A percentile compares a stretch with the other conserved stretches of the same genome.
phyloP scores from a whole-genome alignment of 2,113 vertebrate genomes.

The Serinus canaria region DNA sequence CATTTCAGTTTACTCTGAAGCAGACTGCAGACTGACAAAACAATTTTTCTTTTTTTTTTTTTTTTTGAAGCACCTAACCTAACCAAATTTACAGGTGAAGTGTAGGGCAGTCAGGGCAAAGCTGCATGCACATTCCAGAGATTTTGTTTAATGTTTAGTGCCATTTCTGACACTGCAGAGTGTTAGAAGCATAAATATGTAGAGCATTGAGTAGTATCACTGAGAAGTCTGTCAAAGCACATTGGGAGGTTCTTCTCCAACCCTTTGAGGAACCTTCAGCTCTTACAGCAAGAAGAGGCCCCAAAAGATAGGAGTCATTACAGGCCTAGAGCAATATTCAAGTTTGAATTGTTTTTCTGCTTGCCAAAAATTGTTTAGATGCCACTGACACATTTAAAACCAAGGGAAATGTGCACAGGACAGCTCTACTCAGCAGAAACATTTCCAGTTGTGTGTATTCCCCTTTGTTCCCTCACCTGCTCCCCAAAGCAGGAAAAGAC shows the following conservation, averaged over 20 bases:
- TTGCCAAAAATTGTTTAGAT: not conserved
- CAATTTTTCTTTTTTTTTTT: not conserved
- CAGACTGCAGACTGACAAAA: not conserved
- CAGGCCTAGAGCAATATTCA: not conserved
- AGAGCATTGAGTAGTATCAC: not conserved
- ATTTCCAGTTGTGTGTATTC: not conserved
- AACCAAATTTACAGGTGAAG: not conserved
- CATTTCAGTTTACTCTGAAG: not conserved
- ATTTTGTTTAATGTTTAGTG: not conserved
- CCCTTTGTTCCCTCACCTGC: not conserved
- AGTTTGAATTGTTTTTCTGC: not conserved
- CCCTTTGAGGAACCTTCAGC: not conserved
- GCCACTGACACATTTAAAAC: not conserved
- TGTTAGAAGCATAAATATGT: not conserved
- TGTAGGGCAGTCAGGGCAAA: not conserved
- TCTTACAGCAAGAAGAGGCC: not conserved
- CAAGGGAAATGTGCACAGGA: not conserved
- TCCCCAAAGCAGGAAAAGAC: not conserved
- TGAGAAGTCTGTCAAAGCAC: not conserved
- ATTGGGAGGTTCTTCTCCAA: not conserved
- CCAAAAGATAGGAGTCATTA: not conserved
- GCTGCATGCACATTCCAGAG: not conserved
- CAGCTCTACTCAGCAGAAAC: not conserved
- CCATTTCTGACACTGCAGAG: not conserved
- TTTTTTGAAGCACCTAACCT: not conserved